phyloP scores from a whole-genome alignment of 1,140 invertebrate species.

The Anthonomus grandis region DNA sequence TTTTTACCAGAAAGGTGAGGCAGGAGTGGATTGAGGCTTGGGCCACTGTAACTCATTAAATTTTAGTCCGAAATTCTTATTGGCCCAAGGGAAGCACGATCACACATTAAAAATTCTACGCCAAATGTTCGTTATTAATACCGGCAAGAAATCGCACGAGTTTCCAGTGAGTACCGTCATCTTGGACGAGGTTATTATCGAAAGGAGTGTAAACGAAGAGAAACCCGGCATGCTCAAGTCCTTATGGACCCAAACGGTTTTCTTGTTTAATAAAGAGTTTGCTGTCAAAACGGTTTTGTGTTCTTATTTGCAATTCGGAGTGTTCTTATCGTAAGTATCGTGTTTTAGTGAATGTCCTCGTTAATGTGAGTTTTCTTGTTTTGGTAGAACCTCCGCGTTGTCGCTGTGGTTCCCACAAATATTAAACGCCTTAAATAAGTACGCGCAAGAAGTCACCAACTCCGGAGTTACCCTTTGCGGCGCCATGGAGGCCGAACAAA shows the following conservation, averaged over 20 bases:
- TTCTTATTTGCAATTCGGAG: constrained; percentile 56
- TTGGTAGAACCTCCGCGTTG: constrained; percentile 54
- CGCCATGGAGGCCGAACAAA: too few relatives aligned
- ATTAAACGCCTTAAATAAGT: constrained; percentile 49
- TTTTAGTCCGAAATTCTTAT: constrained; percentile 66
- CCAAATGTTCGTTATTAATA: constrained; percentile 51
- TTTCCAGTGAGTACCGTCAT: constrained; percentile 56
- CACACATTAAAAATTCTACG: constrained; percentile 59
- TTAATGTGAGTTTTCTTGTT: too few relatives aligned
- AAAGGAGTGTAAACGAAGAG: constrained; percentile 21
- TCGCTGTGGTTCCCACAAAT: constrained; percentile 57
- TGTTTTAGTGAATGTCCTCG: too few relatives aligned
- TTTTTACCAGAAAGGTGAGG: constrained; percentile 60
- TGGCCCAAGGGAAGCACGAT: constrained; percentile 59
- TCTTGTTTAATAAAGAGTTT: constrained; percentile 53
- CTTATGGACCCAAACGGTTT: constrained; percentile 51
- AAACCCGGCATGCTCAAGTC: constrained; percentile 29
- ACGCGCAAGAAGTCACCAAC: constrained; percentile 20
- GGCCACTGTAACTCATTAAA: neutral
- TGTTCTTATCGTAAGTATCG: constrained; percentile 51
- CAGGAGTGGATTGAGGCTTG: too few relatives aligned
- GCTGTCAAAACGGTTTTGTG: constrained; percentile 56
- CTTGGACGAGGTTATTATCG: constrained; percentile 22
- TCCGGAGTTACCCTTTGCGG: constrained; percentile 35
- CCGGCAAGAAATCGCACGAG: constrained; percentile 56